phyloP scores from a whole-genome alignment of 2,888 invertebrate genomes.

The Brenthis ino region DNA sequence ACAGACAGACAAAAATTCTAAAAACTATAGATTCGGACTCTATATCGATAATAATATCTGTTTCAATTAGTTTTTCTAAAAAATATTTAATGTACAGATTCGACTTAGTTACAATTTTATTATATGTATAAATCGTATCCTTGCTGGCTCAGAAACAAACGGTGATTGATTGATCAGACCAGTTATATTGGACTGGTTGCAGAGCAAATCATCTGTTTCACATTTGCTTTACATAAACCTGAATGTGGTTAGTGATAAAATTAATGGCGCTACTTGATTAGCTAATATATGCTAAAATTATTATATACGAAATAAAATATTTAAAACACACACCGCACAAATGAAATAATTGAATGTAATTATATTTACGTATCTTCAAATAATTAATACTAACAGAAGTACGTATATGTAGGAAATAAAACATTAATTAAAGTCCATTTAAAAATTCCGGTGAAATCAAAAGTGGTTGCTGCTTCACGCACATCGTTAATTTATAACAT shows the following conservation, averaged over 20 bases:
- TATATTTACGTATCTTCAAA: slow-evolving; percentile 20
- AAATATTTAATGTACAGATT: no score
- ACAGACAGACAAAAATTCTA: no score
- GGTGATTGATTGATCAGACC: slow-evolving; percentile 19
- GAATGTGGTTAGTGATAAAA: slow-evolving; percentile 12
- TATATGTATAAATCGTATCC: neutral
- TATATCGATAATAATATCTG: no score
- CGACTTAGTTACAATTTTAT: no score
- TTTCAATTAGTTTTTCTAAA: no score
- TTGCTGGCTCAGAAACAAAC: neutral
- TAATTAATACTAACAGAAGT: slow-evolving; percentile 29
- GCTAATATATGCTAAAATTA: slow-evolving; percentile 14
- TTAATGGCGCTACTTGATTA: slow-evolving; percentile 15
- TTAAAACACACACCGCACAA: neutral
- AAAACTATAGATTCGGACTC: no score
- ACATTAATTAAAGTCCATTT: slow-evolving; percentile 39
- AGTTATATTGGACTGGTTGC: slow-evolving; percentile 23
- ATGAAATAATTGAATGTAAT: slow-evolving; percentile 22
- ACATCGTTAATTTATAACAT: slow-evolving; percentile 34
- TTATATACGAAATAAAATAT: neutral
- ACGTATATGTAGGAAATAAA: slow-evolving; percentile 34
- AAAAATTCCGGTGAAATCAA: slow-evolving; percentile 50
- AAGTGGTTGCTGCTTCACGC: slow-evolving; percentile 44
- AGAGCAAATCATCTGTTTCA: slow-evolving; percentile 23
- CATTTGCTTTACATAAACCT: slow-evolving; percentile 18